Percentiles rank a stretch among this genome's conserved stretches.
These are phyloP conservation scores for Oryzias woworae DNA, from an alignment of 2,113 vertebrate genomes.

Conservation along the genomic window DNA sequence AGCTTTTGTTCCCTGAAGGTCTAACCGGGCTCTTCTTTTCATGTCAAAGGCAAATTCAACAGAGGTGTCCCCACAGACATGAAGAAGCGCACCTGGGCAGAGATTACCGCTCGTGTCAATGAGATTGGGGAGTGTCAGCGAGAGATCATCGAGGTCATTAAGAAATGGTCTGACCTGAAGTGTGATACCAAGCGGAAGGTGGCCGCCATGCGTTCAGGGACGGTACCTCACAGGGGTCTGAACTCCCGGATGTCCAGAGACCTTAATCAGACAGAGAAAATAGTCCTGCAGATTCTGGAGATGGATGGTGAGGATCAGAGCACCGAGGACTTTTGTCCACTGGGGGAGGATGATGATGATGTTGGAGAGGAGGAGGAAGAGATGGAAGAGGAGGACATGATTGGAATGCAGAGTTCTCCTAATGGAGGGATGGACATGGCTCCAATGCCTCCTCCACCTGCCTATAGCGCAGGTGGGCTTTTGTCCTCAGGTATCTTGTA, in stretches of 20 bases:
- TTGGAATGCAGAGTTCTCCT: conserved; percentile 68
- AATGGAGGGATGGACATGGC: conserved; percentile 53
- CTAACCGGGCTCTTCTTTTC: accelerated
- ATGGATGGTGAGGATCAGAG: conserved; percentile 63
- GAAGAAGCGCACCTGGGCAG: conserved; percentile 79
- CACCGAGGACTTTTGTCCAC: conserved; percentile 50
- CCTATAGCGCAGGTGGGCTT: conserved; percentile 29
- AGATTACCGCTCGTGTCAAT: conserved; percentile 78
- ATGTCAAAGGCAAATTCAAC: conserved; percentile 76
- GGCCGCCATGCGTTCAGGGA: conserved; percentile 70
- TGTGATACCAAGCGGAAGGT: conserved; percentile 81
- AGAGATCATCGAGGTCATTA: conserved; percentile 79
- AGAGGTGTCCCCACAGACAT: conserved; percentile 72
- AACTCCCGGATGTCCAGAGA: conserved; percentile 68
- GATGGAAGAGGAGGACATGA: conserved; percentile 72
- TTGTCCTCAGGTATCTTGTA: conserved; percentile 31
- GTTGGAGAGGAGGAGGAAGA: conserved; percentile 69
- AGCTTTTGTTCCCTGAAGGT: not conserved
- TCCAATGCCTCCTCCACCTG: conserved; percentile 48
- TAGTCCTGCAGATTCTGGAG: conserved; percentile 79
- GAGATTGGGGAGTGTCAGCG: conserved; percentile 81
- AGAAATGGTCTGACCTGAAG: conserved; percentile 83
- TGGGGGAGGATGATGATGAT: conserved; percentile 69
- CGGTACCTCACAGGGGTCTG: conserved; percentile 47
- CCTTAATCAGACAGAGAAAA: conserved; percentile 75